Conservation (phyloP, 2,888 invertebrate genomes). For the Tubulanus polymorphus region DNA sequence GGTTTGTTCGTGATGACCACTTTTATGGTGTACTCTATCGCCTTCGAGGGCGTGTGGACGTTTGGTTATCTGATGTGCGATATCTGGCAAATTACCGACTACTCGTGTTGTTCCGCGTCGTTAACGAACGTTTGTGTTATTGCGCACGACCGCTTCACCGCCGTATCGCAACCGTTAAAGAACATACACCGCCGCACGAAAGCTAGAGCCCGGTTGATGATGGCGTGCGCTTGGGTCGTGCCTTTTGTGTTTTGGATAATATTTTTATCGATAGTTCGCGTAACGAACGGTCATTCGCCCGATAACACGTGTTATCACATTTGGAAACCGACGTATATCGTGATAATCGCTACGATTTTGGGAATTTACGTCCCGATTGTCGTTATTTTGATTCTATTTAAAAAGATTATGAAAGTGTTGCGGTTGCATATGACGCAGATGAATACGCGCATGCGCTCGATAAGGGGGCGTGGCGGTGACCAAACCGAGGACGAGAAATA, state of each 20-base stretch:
- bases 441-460: constrained; percentile 5
- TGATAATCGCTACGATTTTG: constrained; percentile 19
- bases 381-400: constrained; percentile 29
- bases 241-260: constrained; percentile 31
- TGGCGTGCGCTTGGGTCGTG: constrained; percentile 29
- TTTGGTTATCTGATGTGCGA: constrained; percentile 22
- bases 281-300: constrained; percentile 1
- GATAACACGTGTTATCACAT: constrained; percentile 11
- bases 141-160: constrained; percentile 30
- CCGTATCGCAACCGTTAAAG: constrained; percentile 32
- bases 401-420: constrained; percentile 25
- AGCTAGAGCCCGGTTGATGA: constrained; percentile 23
- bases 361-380: constrained; percentile 32
- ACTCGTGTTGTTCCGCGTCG: constrained; percentile 28
- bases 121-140: constrained; percentile 37
- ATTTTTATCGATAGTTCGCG: constrained; percentile 16
- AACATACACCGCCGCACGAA: constrained; percentile 28
- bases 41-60: constrained; percentile 14
- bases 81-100: constrained; percentile 26
- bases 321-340: constrained; percentile 16
- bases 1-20: constrained; percentile 27
- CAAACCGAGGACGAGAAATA: neutral
- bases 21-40: constrained; percentile 21
- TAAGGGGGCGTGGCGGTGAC: neutral
- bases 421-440: constrained; percentile 13